Evolutionary conservation across 2,888 invertebrate species (phyloP), one percentile per base, ranked within the genome.

Genomic region (Ichneumon xanthorius): DNA sequence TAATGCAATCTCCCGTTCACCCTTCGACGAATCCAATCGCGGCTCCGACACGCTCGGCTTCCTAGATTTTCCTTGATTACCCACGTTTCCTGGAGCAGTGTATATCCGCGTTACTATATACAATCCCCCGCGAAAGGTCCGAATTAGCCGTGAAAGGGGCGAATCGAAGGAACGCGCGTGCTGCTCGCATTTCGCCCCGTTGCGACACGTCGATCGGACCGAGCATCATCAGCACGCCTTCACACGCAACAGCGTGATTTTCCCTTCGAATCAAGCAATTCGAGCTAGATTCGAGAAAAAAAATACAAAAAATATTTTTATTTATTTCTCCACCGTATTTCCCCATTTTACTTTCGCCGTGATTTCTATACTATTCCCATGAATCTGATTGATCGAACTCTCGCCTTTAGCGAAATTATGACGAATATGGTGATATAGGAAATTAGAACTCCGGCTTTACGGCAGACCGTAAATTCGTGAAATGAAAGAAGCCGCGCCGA

Each of bases 401-500:
- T 79, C 84, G 76, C 61, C 81, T 84, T 75, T 63, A 77, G 77
- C 78, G 73, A 78, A 84, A 80, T 80, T 78, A 81, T 77, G 72
- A 78, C 84, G 58, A 80, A 84, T 84, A 84, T 84, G 84, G 84
- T 73, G 77, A 81, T 85, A 81, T 78, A 70, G 85, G 81, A 85
- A 85, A 85, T 85, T 85, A 81, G 85, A 63, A 78, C 85, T 48
- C 16, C 45, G 45, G 16, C 45, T 79, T 53, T 16, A 22, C 33
- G 50, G 19, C 19, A 55, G 53, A 79, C 48, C 61, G 61, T 78
- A 73, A 80, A 80, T 76, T 65, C 30, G 33, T 37, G 48, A 4
- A 78, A 85, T 70, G 45, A 73, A 79, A 79, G 73, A 81, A 73
- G 78, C 81, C 81, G 81, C 83, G 30, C 45, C 65, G 58, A 67